Conservation (phyloP, 1,140 invertebrate genomes). For the Drosophila willistoni region DNA sequence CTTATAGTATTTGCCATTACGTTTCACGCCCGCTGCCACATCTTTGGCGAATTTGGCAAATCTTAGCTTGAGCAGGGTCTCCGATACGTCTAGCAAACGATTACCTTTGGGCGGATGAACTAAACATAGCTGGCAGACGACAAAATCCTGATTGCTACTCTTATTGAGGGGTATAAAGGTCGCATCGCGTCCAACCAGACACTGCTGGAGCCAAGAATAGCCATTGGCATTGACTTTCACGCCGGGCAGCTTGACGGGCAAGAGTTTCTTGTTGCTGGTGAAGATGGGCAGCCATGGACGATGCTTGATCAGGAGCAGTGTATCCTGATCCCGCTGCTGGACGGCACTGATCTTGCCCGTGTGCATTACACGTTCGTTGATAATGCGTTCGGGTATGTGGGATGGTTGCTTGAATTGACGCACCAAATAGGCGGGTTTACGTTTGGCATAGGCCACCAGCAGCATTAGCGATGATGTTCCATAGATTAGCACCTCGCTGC, state of each 20-base stretch:
- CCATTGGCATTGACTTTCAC: conserved; percentile 74
- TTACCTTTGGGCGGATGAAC: conserved; percentile 77
- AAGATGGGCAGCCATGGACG: conserved; percentile 70
- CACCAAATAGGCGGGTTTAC: conserved; percentile 76
- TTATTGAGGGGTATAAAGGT: conserved; percentile 76
- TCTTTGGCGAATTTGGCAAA: conserved; percentile 71
- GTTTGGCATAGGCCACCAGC: conserved; percentile 70
- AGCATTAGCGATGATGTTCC: conserved; percentile 71
- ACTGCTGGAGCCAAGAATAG: conserved; percentile 75
- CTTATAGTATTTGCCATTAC: conserved; percentile 73
- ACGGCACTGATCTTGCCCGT: conserved; percentile 68
- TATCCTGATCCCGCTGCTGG: conserved; percentile 71
- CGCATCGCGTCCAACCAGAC: conserved; percentile 70
- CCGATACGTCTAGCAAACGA: conserved; percentile 67
- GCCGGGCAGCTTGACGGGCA: conserved; percentile 73
- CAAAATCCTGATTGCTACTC: conserved; percentile 58
- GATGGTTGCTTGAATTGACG: conserved; percentile 80
- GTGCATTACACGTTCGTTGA: conserved; percentile 77
- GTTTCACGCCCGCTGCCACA: conserved; percentile 54
- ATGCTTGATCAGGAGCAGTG: conserved; percentile 71
- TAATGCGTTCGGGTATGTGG: conserved; percentile 75
- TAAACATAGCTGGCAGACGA: conserved; percentile 74
- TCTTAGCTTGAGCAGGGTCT: conserved; percentile 70
- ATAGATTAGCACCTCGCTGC: conserved; percentile 69
- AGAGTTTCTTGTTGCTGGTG: conserved; percentile 59